phyloP scores from a whole-genome alignment of 2,888 invertebrate species.

The Lydus trimaculatus region DNA sequence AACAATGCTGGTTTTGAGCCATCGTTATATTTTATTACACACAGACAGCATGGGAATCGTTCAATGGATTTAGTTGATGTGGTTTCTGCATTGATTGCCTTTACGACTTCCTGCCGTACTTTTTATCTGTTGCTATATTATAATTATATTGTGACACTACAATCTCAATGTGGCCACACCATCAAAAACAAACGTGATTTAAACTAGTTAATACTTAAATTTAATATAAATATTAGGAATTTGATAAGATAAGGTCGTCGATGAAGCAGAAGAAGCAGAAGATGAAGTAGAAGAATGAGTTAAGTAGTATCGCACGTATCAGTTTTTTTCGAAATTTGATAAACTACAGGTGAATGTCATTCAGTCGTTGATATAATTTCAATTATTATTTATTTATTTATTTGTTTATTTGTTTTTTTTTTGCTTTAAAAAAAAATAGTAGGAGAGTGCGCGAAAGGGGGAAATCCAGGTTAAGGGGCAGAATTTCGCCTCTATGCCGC shows the following conservation, averaged over 20 bases:
- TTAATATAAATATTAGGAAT: slow-evolving; percentile 3
- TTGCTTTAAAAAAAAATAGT: not conserved
- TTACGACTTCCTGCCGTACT: slow-evolving; percentile 7
- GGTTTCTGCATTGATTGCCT: not conserved
- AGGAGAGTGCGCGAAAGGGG: not conserved
- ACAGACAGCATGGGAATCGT: not conserved
- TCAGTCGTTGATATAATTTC: not conserved
- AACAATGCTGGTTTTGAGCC: not conserved
- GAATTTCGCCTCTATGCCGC: not conserved
- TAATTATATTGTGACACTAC: not conserved
- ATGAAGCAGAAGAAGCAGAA: not conserved
- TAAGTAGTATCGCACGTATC: not conserved
- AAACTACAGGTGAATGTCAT: not conserved
- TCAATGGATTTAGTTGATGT: not conserved
- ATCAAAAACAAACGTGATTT: slow-evolving; percentile 32
- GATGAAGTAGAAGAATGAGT: not conserved
- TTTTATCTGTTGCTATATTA: not conserved
- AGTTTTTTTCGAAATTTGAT: not conserved
- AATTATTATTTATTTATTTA: not conserved
- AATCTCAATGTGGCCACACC: not conserved
- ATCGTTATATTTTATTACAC: not conserved
- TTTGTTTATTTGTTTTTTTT: too few relatives aligned
- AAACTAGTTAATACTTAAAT: not conserved
- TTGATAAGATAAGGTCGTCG: not conserved
- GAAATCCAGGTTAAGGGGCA: slow-evolving; percentile 18